Conservation (phyloP, 1,140 invertebrate genomes). For the Drosophila ogumai region DNA sequence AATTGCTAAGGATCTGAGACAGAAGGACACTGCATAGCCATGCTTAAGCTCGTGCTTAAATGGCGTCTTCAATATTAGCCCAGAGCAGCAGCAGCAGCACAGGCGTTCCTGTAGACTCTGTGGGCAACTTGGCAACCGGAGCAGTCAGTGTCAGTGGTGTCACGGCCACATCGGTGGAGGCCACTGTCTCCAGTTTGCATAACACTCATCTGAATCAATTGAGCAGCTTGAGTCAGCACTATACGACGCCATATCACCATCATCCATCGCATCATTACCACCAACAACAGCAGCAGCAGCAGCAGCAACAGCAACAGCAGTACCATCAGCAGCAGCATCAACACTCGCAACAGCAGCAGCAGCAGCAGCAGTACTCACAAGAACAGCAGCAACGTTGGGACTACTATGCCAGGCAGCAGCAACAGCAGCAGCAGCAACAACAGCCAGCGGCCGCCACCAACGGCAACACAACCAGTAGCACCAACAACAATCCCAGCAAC, state of each 20-base stretch:
- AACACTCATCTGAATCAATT: slow-evolving; percentile 80
- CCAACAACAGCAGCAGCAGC: slow-evolving; percentile 57
- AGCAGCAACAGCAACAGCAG: slow-evolving; percentile 56
- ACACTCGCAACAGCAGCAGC: slow-evolving; percentile 44
- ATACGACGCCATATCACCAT: slow-evolving; percentile 65
- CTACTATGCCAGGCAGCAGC: slow-evolving; percentile 82
- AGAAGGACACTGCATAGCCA: slow-evolving; percentile 72
- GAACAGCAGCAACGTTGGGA: slow-evolving; percentile 78
- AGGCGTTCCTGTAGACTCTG: slow-evolving; percentile 68
- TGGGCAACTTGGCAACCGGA: slow-evolving; percentile 46
- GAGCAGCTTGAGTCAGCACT: slow-evolving; percentile 79
- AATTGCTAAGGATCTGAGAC: slow-evolving; percentile 22
- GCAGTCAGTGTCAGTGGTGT: slow-evolving; percentile 51
- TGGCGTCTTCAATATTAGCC: slow-evolving; percentile 84
- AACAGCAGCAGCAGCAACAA: slow-evolving; percentile 53
- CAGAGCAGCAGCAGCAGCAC: slow-evolving; percentile 57
- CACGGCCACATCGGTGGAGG: slow-evolving; percentile 60
- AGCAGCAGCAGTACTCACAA: slow-evolving; percentile 57
- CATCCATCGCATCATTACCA: slow-evolving; percentile 61
- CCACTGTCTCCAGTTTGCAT: slow-evolving; percentile 64
- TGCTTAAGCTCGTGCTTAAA: slow-evolving; percentile 76
- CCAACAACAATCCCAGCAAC: slow-evolving; percentile 30
- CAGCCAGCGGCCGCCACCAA: slow-evolving; percentile 55
- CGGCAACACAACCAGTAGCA: slow-evolving; percentile 28
- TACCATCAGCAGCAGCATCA: slow-evolving; percentile 58